Evolutionary conservation across 2,113 vertebrate species (phyloP), one percentile per base, ranked within the genome.

Genomic region (Microcebus jonahi): DNA sequence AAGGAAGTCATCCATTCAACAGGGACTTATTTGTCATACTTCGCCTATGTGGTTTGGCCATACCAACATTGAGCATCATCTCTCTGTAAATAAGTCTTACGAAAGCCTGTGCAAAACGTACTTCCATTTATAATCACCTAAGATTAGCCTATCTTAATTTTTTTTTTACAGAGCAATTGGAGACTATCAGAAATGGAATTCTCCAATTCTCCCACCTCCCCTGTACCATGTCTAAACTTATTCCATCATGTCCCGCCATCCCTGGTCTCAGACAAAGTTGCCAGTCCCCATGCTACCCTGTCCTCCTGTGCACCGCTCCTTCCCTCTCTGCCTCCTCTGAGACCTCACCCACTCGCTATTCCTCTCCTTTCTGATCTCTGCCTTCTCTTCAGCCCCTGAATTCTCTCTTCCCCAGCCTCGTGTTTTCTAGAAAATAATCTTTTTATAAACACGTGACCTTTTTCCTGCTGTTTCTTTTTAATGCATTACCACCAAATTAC

Each of bases 241-340:
- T 55, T 25, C 0, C 11, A 0, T 70, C 34, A 48, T n/a, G 21
- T 36, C 36, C 42, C 15, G 7, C 50, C 1, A 0, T 45, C 31
- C 13, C 79, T 59, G 85, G 36, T 10, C 31, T 73, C 27, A 77
- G 73, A 63, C 77, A 50, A 17, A 8, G 14, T 34, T 14, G 0
- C 1, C 5, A 31, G 20, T n/a, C 20, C 39, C 31, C 39, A 48
- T 45, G 23, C 12, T 18, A 18, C 31, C 25, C 8, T 68, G 34
- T 42, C 48, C 17, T 0, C 42, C 39, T 8, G 7, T 3, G 2
- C 0, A 3, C 45, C 0, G 17, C n/a, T 25, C 3, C 8, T 31
- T 4, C 70, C 55, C 3, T 20, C 27, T 31, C 73, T 53, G 73
- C 53, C 53, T 65, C 55, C 14, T 53, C 31, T 34, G 14, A 21